phyloP scores from a whole-genome alignment of 2,113 vertebrate genomes.

The Percopsis transmontana region DNA sequence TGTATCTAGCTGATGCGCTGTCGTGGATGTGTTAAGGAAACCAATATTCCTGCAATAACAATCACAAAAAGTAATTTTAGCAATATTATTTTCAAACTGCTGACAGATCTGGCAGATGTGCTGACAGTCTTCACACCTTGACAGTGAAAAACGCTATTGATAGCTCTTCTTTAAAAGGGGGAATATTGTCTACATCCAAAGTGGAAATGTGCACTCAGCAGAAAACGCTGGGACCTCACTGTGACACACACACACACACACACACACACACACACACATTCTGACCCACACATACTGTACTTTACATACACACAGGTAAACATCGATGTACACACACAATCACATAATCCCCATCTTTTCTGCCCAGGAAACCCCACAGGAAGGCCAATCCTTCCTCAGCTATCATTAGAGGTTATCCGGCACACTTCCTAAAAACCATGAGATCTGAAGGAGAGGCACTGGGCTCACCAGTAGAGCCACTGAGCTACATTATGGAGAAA shows the following conservation, averaged over 20 bases:
- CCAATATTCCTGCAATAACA: conserved; percentile 42
- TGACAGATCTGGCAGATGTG: conserved; percentile 56
- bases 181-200: conserved; percentile 49
- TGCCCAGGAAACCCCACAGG: conserved; percentile 73
- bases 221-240: conserved; percentile 53
- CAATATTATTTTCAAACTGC: conserved; percentile 57
- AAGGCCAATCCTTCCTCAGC: conserved; percentile 30
- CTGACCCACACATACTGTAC: background rate
- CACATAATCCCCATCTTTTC: conserved; percentile 28
- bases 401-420: conserved; percentile 50
- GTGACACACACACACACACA: conserved; percentile 26
- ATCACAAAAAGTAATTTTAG: conserved; percentile 46
- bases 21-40: conserved; percentile 34
- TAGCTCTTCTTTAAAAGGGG: conserved; percentile 60
- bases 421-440: conserved; percentile 53
- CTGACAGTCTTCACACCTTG: conserved; percentile 60
- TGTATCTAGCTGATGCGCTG: conserved; percentile 38
- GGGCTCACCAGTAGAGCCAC: conserved; percentile 2
- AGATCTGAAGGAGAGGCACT: conserved; percentile 4
- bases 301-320: background rate
- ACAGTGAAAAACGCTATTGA: conserved; percentile 69
- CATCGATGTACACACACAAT: background rate
- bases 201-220: conserved; percentile 74
- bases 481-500: conserved; percentile 3
- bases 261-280: conserved; percentile 11